Conservation (phyloP, 2,888 invertebrate species). For the Scaptomyza polygonia region DNA sequence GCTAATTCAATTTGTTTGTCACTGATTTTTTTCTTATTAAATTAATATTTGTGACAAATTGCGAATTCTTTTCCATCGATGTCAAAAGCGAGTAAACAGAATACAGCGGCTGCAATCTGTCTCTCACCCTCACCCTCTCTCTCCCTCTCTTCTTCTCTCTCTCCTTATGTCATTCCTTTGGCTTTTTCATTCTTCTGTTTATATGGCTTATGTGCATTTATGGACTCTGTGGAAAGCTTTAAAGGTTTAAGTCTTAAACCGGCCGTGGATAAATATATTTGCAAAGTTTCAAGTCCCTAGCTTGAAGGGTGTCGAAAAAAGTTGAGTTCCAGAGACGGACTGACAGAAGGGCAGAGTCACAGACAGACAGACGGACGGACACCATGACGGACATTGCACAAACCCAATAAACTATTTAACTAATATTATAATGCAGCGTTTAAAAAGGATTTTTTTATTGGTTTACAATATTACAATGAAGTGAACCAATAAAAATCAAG, state of each 20-base stretch:
- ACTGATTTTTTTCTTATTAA: slow-evolving; percentile 44
- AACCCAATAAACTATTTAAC: too few relatives aligned
- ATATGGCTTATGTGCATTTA: slow-evolving; percentile 21
- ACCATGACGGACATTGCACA: too few relatives aligned
- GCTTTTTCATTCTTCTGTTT: background rate
- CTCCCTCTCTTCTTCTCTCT: too few relatives aligned
- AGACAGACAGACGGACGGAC: too few relatives aligned
- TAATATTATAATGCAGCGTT: background rate
- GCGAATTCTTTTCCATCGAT: slow-evolving; percentile 26
- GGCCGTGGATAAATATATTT: too few relatives aligned
- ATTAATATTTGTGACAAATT: slow-evolving; percentile 42
- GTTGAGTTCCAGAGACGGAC: too few relatives aligned
- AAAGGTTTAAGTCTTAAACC: slow-evolving; percentile 31
- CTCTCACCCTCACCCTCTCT: too few relatives aligned
- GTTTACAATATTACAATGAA: too few relatives aligned
- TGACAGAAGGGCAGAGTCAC: too few relatives aligned
- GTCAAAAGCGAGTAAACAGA: slow-evolving; percentile 7
- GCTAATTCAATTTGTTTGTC: slow-evolving; percentile 58
- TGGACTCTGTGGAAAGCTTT: slow-evolving; percentile 32
- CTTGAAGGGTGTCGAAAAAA: too few relatives aligned
- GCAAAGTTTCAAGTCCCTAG: too few relatives aligned
- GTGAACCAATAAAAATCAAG: too few relatives aligned
- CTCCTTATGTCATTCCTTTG: background rate
- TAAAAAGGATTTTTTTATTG: background rate
- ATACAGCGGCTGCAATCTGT: background rate